These are phyloP conservation scores for Platyrinchus mystaceus DNA, from an alignment of 2,797 vertebrate species.

Conservation along the genomic window DNA sequence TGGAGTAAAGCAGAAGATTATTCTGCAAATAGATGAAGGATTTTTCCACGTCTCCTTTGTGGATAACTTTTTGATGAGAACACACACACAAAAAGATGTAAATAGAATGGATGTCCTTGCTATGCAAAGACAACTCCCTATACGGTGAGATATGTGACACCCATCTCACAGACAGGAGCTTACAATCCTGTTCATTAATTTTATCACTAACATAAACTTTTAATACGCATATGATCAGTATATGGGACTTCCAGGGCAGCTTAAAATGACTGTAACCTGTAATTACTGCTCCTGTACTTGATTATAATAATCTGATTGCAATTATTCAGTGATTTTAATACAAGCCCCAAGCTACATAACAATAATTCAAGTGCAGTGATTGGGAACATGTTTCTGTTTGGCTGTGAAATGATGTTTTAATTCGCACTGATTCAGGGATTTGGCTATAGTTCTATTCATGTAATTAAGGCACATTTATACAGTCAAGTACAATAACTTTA, in stretches of 20 bases:
- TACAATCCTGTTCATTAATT: conserved; percentile 97
- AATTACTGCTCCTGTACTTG: conserved; percentile 99
- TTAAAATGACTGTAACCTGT: conserved; percentile 98
- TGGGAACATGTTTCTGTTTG: conserved; percentile 96
- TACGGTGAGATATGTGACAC: conserved; percentile 68
- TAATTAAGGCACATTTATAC: conserved; percentile 90
- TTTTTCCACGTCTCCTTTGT: not conserved
- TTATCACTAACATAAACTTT: conserved; percentile 99
- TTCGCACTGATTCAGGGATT: conserved; percentile 83
- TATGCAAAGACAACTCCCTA: conserved; percentile 56
- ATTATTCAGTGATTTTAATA: conserved; percentile 99
- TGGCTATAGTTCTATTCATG: conserved; percentile 84
- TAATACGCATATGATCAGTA: conserved; percentile 92
- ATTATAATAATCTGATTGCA: conserved; percentile 99
- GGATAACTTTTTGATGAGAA: conserved; percentile 14
- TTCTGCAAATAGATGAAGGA: not conserved
- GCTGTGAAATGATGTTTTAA: conserved; percentile 94
- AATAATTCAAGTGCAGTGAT: conserved; percentile 98
- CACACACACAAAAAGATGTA: not conserved
- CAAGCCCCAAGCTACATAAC: conserved; percentile 98
- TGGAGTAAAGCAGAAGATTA: not conserved
- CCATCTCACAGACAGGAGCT: conserved; percentile 84
- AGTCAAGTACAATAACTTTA: conserved; percentile 85
- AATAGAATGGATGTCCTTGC: conserved; percentile 51
- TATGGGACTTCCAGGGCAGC: conserved; percentile 92